Conservation (phyloP, 2,888 invertebrate genomes). For the Ellobium chinense region DNA sequence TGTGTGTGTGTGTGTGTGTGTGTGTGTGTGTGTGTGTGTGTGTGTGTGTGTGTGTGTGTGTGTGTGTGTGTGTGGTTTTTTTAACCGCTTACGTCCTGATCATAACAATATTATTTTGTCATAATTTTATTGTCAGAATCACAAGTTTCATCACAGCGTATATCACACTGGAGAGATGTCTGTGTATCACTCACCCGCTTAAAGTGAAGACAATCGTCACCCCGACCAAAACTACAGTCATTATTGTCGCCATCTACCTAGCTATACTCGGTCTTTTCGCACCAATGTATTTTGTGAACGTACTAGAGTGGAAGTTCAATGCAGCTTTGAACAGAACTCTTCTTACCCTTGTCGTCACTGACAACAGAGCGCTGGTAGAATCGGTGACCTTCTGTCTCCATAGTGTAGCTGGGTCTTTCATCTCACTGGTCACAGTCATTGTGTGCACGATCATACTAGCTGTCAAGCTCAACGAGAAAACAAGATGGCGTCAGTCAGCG, state of each 20-base stretch:
- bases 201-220: constrained; percentile 18
- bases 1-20: too few relatives aligned
- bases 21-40: too few relatives aligned
- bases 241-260: neutral
- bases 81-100: too few relatives aligned
- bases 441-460: constrained; percentile 6
- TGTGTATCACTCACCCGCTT: constrained; percentile 19
- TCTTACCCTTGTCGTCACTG: neutral
- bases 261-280: neutral
- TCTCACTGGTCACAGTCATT: neutral
- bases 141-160: constrained; percentile 9
- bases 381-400: neutral
- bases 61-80: too few relatives aligned
- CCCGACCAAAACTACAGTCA: neutral
- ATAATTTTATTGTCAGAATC: neutral
- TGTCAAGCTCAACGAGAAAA: neutral
- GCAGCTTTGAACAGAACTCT: neutral
- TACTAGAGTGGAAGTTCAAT: neutral
- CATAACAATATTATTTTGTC: too few relatives aligned
- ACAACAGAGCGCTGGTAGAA: neutral
- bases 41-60: too few relatives aligned
- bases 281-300: neutral
- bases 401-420: neutral
- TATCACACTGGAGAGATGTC: constrained; percentile 17
- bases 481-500: neutral